These are phyloP conservation scores for Pseudobourletiella spinata DNA, from an alignment of 1,140 invertebrate species.

Conservation along the genomic window DNA sequence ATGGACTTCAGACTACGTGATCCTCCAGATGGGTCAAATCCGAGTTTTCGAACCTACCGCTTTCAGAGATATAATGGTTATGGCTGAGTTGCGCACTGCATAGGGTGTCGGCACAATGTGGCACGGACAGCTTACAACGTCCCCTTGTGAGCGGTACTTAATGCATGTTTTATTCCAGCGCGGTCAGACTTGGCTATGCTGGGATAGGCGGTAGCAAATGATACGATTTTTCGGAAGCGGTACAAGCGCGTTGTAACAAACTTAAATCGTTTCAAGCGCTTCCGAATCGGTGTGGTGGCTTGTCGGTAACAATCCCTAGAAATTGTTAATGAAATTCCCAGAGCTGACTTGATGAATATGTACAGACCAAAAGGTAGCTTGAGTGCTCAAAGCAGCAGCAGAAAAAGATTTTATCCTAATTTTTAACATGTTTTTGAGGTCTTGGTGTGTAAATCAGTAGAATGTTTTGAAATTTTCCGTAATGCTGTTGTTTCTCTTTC, in stretches of 20 bases:
- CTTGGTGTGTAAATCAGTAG: no score
- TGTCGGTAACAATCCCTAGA: slow-evolving; percentile 49
- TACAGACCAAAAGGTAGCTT: slow-evolving; percentile 21
- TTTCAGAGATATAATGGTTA: no score
- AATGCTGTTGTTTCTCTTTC: no score
- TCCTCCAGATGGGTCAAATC: not conserved
- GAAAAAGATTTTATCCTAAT: not conserved
- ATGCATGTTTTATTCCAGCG: not conserved
- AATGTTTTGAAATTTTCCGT: no score
- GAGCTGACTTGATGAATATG: slow-evolving; percentile 5
- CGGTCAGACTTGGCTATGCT: not conserved
- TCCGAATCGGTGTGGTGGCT: slow-evolving; percentile 60
- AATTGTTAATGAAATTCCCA: slow-evolving; percentile 31
- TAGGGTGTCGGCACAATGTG: no score
- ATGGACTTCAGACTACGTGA: not conserved
- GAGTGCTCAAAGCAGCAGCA: no score
- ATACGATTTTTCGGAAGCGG: no score
- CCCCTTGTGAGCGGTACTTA: not conserved
- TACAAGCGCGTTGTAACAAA: slow-evolving; percentile 44
- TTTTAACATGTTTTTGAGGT: not conserved
- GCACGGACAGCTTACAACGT: no score
- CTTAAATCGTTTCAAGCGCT: slow-evolving; percentile 61
- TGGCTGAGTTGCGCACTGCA: no score
- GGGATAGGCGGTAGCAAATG: not conserved
- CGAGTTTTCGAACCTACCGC: no score